phyloP scores from a whole-genome alignment of 2,113 vertebrate species.

The Eretmochelys imbricata region DNA sequence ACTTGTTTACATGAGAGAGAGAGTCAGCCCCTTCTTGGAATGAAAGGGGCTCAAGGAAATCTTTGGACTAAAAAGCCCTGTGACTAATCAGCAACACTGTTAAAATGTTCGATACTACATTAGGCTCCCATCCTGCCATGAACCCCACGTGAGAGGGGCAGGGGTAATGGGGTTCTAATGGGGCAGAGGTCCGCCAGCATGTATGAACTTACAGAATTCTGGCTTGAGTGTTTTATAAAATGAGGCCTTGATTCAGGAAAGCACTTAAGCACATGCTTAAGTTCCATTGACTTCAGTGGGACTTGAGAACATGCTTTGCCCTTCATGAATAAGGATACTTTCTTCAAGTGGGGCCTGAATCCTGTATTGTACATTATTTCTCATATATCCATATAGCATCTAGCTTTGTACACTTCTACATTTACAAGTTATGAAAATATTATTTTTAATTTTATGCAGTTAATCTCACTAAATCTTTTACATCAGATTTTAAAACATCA shows the following conservation, averaged over 20 bases:
- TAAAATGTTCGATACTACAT: not conserved
- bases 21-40: not conserved
- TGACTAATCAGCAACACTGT: not conserved
- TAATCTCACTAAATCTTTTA: not conserved
- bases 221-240: not conserved
- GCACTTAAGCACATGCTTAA: rapidly evolving
- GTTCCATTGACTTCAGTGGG: not conserved
- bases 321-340: not conserved
- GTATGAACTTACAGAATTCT: not conserved
- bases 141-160: not conserved
- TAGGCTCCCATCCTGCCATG: too few relatives aligned
- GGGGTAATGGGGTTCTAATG: not conserved
- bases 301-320: rapidly evolving
- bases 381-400: not conserved
- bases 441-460: not conserved
- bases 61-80: not conserved
- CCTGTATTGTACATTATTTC: not conserved
- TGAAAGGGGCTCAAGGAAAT: not conserved
- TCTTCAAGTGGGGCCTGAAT: not conserved
- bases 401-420: not conserved
- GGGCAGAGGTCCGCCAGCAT: not conserved
- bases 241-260: not conserved
- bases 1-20: not conserved
- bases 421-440: not conserved
- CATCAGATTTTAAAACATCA: not conserved